phyloP scores from a whole-genome alignment of 1,140 invertebrate species.

The Riptortus pedestris region DNA sequence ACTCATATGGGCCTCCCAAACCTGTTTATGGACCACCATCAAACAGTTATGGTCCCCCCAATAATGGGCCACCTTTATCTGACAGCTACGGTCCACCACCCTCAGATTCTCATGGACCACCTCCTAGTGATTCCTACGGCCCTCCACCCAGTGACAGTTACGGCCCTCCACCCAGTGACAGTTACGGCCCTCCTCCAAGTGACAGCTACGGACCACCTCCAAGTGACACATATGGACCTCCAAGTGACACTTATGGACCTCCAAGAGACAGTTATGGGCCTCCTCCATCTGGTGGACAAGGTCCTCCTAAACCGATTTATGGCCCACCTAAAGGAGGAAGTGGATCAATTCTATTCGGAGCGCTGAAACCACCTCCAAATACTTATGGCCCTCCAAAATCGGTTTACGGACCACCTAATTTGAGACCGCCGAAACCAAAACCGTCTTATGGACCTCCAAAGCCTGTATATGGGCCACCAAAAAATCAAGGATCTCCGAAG shows the following conservation, averaged over 20 bases:
- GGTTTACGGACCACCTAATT: slow-evolving; percentile 32
- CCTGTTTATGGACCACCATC: slow-evolving; percentile 22
- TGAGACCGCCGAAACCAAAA: slow-evolving; percentile 20
- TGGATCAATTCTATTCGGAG: neutral
- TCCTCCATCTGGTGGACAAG: neutral
- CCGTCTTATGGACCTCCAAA: slow-evolving; percentile 23
- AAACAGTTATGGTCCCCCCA: slow-evolving; percentile 12
- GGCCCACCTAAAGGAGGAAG: neutral
- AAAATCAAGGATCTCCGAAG: slow-evolving; percentile 27
- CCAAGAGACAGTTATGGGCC: neutral
- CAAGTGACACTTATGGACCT: neutral
- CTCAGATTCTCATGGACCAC: slow-evolving; percentile 31
- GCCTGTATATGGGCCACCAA: slow-evolving; percentile 7
- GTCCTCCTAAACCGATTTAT: neutral
- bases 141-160: slow-evolving; percentile 32
- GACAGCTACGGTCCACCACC: slow-evolving; percentile 31
- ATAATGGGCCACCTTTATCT: slow-evolving; percentile 26
- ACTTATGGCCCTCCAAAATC: slow-evolving; percentile 22
- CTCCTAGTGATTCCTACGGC: slow-evolving; percentile 7
- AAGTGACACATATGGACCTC: neutral
- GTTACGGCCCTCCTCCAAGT: slow-evolving; percentile 34
- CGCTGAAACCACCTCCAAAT: neutral
- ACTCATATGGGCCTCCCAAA: slow-evolving; percentile 33
- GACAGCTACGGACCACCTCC: slow-evolving; percentile 36
- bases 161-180: slow-evolving; percentile 21